phyloP scores from a whole-genome alignment of 35 echinoderm and acorn worm species.

The Heliocidaris erythrogramma region DNA sequence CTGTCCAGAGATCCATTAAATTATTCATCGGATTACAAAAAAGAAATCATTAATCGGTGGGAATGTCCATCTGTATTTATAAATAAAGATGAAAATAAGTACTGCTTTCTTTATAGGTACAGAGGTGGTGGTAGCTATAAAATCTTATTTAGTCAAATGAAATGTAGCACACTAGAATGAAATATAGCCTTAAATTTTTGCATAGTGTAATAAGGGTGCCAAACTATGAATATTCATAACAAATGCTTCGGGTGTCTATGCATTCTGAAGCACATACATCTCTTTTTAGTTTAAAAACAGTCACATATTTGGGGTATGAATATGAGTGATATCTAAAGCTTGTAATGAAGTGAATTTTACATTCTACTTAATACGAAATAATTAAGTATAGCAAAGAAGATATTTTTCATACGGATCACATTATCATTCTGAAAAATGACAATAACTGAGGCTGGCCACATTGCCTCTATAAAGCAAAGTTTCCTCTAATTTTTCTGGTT shows the following conservation, averaged over 20 bases:
- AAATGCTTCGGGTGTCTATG: neutral
- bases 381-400: too few species aligned
- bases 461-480: too few species aligned
- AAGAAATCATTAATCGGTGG: neutral
- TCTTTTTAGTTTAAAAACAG: neutral
- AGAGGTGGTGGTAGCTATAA: neutral
- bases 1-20: neutral
- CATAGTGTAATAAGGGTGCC: neutral
- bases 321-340: too few species aligned
- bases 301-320: neutral
- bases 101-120: neutral
- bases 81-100: conserved; percentile 5
- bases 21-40: neutral
- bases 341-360: too few species aligned
- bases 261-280: neutral
- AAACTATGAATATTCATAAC: neutral
- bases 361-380: too few species aligned
- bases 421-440: too few species aligned
- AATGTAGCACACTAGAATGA: conserved; percentile 27
- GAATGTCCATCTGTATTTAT: too few species aligned
- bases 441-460: too few species aligned
- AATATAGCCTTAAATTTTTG: conserved; percentile 35
- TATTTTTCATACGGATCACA: too few species aligned
- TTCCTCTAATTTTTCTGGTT: too few species aligned
- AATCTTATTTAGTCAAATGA: neutral